Evolutionary conservation across 2,888 invertebrate species (phyloP).

Genomic region (Phyllotreta striolata): DNA sequence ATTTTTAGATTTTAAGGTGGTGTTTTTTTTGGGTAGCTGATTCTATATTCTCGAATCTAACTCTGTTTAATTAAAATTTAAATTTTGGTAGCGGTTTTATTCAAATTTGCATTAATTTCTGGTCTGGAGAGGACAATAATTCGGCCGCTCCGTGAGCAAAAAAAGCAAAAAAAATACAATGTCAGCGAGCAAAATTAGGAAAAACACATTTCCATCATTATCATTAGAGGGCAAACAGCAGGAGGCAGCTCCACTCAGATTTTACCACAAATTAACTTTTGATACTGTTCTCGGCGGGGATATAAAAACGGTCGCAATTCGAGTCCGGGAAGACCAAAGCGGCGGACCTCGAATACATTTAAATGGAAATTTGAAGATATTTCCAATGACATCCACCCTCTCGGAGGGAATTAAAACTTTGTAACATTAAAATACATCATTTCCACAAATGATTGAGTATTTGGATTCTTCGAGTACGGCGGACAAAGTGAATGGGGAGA

Average conservation of each 20-base stretch:
- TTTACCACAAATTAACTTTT: slow-evolving; percentile 63
- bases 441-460: slow-evolving; percentile 62
- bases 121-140: slow-evolving; percentile 22
- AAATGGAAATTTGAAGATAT: slow-evolving; percentile 61
- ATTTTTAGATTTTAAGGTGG: too few species aligned
- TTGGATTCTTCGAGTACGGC: slow-evolving; percentile 52
- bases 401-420: slow-evolving; percentile 59
- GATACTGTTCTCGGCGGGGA: slow-evolving; percentile 62
- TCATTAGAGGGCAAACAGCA: slow-evolving; percentile 59
- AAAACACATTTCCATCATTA: slow-evolving; percentile 50
- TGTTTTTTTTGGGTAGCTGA: too few species aligned
- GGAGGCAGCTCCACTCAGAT: slow-evolving; percentile 56
- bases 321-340: slow-evolving; percentile 45
- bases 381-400: slow-evolving; percentile 56
- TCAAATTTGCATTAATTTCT: slow-evolving; percentile 21
- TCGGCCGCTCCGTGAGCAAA: slow-evolving; percentile 33
- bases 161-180: slow-evolving; percentile 54
- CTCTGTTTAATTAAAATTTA: slow-evolving; percentile 18
- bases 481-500: slow-evolving; percentile 57
- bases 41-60: too few species aligned
- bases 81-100: slow-evolving; percentile 11
- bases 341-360: slow-evolving; percentile 58
- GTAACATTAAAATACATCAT: slow-evolving; percentile 61
- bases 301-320: slow-evolving; percentile 62
- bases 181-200: slow-evolving; percentile 52